Percentiles rank a stretch among this genome's conserved stretches.
Evolutionary conservation across 2,797 vertebrate genomes (phyloP).

Genomic region (Perodicticus potto): DNA sequence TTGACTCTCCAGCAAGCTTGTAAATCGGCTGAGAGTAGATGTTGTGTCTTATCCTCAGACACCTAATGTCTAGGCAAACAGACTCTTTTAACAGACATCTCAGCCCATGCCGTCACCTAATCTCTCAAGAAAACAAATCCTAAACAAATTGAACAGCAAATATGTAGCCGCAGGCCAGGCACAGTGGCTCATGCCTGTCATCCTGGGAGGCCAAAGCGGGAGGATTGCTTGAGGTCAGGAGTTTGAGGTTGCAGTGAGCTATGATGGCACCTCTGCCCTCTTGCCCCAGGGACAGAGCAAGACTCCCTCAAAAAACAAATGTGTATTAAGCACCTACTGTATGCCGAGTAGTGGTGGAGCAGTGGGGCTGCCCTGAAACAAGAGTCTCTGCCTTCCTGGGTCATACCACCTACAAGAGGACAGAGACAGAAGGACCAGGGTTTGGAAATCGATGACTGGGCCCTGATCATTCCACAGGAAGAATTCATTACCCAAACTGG

Average conservation of each 20-base stretch:
- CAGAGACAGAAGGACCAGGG: neutral
- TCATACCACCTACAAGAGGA: neutral
- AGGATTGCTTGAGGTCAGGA: too few species aligned
- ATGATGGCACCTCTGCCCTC: too few species aligned
- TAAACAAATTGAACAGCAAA: neutral
- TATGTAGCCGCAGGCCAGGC: too few species aligned
- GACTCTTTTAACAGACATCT: neutral
- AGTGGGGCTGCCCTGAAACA: neutral
- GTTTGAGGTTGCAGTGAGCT: too few species aligned
- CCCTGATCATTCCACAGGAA: neutral
- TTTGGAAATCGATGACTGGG: neutral
- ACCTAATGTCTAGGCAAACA: neutral
- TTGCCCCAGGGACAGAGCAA: too few species aligned
- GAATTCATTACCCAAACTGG: neutral
- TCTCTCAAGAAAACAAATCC: neutral
- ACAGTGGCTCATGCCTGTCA: too few species aligned
- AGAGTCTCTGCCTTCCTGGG: neutral
- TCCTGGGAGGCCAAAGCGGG: too few species aligned
- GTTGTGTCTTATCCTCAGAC: neutral
- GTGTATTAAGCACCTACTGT: neutral
- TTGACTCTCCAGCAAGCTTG: neutral
- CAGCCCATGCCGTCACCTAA: neutral
- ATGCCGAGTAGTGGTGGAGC: neutral
- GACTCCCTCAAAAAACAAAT: too few species aligned
- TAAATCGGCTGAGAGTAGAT: neutral